Evolutionary conservation across 2,113 vertebrate genomes (phyloP).

Genomic region (Naja naja): DNA sequence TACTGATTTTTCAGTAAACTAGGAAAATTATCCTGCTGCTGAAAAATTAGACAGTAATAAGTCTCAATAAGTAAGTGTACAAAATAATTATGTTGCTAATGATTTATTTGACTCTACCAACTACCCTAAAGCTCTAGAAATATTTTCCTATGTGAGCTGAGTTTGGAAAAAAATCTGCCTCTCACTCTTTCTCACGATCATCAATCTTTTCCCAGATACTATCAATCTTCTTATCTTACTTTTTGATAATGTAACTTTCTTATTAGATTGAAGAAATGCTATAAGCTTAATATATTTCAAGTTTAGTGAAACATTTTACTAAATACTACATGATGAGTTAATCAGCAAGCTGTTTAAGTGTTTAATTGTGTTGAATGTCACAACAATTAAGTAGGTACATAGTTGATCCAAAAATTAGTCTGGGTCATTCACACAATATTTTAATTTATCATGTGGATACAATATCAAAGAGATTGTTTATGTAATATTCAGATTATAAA

Average conservation of each 20-base stretch:
- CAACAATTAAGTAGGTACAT: neutral
- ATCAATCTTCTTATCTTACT: neutral
- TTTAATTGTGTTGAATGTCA: neutral
- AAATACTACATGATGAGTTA: neutral
- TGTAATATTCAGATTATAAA: neutral
- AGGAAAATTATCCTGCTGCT: neutral
- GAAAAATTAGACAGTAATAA: neutral
- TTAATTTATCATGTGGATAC: neutral
- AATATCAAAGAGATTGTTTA: neutral
- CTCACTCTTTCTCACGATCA: neutral
- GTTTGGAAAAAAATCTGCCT: neutral
- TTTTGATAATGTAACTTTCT: neutral
- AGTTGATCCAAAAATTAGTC: neutral
- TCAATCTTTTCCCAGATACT: neutral
- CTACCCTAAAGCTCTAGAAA: neutral
- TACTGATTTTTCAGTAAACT: neutral
- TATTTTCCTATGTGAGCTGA: neutral
- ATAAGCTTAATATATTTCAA: neutral
- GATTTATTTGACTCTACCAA: neutral
- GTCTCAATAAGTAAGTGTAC: neutral
- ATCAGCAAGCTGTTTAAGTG: neutral
- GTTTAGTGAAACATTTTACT: neutral
- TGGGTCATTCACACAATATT: neutral
- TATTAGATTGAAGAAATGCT: neutral
- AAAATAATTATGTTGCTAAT: neutral